Conservation (phyloP, 1,140 invertebrate genomes). For the Zophobas morio region DNA sequence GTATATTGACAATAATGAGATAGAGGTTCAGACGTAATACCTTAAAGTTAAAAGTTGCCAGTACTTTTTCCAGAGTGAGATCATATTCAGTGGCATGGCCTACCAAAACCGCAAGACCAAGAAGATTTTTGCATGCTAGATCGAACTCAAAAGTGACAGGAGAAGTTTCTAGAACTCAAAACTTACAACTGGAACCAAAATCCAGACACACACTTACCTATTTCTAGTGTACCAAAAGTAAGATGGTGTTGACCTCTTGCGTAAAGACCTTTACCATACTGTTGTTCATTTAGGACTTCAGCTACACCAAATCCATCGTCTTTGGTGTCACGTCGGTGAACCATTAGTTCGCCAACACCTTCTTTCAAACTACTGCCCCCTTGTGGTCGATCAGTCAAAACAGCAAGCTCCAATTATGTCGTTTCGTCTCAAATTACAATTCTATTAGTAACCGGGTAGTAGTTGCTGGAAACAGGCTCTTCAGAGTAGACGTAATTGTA, state of each 20-base stretch:
- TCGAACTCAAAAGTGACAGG: conserved; percentile 29
- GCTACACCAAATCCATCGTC: conserved; percentile 95
- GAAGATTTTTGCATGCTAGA: conserved; percentile 49
- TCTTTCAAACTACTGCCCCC: conserved; percentile 39
- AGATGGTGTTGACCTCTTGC: conserved; percentile 82
- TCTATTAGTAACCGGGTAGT: conserved; percentile 91
- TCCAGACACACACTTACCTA: neutral
- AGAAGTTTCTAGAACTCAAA: neutral
- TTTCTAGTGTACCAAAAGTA: conserved; percentile 42
- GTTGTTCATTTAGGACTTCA: conserved; percentile 92
- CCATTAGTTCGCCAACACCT: conserved; percentile 71
- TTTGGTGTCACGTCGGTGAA: conserved; percentile 86
- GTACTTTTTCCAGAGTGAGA: neutral
- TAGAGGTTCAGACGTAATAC: neutral
- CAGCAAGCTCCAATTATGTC: conserved; percentile 65
- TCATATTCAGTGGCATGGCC: conserved; percentile 21
- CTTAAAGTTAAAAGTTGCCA: conserved; percentile 25
- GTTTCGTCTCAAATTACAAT: conserved; percentile 78
- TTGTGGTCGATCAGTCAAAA: conserved; percentile 36
- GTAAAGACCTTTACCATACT: conserved; percentile 81
- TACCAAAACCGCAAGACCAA: conserved; percentile 49
- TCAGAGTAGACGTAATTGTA: conserved; percentile 76
- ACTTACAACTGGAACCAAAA: neutral
- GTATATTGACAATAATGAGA: too few relatives aligned
- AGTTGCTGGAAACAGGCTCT: conserved; percentile 87